These are phyloP conservation scores for Lasioglossum malachurum DNA, from an alignment of 2,888 invertebrate species.

Conservation along the genomic window DNA sequence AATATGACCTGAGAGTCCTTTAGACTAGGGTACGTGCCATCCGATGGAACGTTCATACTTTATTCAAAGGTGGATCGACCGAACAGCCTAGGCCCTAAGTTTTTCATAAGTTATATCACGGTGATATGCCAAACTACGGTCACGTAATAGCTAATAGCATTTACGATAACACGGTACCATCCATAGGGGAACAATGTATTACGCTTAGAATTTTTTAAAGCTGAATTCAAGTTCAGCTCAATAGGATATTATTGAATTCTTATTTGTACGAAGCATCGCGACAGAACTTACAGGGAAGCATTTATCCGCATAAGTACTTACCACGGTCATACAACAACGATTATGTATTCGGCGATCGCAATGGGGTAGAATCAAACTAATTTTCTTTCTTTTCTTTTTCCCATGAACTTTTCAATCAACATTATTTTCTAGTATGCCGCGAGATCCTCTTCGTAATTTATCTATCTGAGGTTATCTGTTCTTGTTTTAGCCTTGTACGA, in stretches of 20 bases:
- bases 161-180: constrained; percentile 12
- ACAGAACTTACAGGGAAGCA: constrained; percentile 10
- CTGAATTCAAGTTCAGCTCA: background rate
- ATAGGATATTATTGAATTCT: constrained; percentile 24
- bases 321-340: constrained; percentile 9
- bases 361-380: background rate
- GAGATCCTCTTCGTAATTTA: constrained; percentile 39
- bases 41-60: constrained; percentile 64
- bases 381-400: background rate
- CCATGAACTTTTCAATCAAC: background rate
- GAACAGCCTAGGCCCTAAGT: constrained; percentile 33
- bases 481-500: constrained; percentile 55
- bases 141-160: constrained; percentile 45
- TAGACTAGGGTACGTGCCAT: constrained; percentile 50
- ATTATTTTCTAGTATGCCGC: constrained; percentile 18
- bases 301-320: constrained; percentile 28
- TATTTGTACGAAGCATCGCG: background rate
- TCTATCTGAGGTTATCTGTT: constrained; percentile 48
- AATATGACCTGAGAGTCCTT: constrained; percentile 45
- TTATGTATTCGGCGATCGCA: background rate
- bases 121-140: constrained; percentile 13
- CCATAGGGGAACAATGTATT: constrained; percentile 4
- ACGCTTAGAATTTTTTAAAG: constrained; percentile 17
- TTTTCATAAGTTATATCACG: constrained; percentile 38
- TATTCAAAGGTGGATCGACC: constrained; percentile 66